Evolutionary conservation across 1,140 invertebrate genomes (phyloP).

Genomic region (Diachasma alloeum): DNA sequence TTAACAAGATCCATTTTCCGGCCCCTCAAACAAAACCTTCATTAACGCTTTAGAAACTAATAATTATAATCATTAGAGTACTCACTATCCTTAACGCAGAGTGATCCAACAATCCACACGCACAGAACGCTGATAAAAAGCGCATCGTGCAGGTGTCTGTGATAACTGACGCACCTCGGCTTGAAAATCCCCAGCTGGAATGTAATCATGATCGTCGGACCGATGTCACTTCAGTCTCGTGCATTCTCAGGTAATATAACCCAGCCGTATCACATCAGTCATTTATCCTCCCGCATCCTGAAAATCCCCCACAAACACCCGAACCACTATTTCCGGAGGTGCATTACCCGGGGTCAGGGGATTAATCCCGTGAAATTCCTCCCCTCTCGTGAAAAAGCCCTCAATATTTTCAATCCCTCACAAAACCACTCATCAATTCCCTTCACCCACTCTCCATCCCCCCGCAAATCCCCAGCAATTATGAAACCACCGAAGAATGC

Average conservation of each 20-base stretch:
- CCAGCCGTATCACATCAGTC: not conserved
- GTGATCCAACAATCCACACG: slow-evolving; percentile 58
- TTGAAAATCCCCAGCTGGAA: slow-evolving; percentile 51
- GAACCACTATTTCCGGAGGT: too few species aligned
- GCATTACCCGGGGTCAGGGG: not conserved
- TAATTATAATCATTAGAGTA: slow-evolving; percentile 20
- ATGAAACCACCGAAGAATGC: too few species aligned
- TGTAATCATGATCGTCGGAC: slow-evolving; percentile 53
- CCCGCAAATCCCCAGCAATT: too few species aligned
- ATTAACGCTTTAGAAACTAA: too few species aligned
- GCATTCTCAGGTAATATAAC: slow-evolving; percentile 33
- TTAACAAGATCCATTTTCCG: not conserved
- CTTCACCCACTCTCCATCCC: too few species aligned
- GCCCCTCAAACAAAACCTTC: too few species aligned
- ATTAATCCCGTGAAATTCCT: too few species aligned
- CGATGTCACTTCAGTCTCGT: slow-evolving; percentile 19
- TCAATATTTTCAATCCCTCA: too few species aligned
- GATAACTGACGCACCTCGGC: slow-evolving; percentile 44
- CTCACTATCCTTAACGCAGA: slow-evolving; percentile 63
- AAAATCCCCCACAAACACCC: too few species aligned
- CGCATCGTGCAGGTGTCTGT: slow-evolving; percentile 47
- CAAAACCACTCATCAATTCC: too few species aligned
- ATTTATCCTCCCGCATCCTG: not conserved
- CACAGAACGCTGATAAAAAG: slow-evolving; percentile 53
- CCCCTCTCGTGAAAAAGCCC: too few species aligned